Percentiles rank a stretch among this genome's conserved stretches.
phyloP scores from a whole-genome alignment of 2,888 invertebrate genomes.

The Cryptus viduatorius region DNA sequence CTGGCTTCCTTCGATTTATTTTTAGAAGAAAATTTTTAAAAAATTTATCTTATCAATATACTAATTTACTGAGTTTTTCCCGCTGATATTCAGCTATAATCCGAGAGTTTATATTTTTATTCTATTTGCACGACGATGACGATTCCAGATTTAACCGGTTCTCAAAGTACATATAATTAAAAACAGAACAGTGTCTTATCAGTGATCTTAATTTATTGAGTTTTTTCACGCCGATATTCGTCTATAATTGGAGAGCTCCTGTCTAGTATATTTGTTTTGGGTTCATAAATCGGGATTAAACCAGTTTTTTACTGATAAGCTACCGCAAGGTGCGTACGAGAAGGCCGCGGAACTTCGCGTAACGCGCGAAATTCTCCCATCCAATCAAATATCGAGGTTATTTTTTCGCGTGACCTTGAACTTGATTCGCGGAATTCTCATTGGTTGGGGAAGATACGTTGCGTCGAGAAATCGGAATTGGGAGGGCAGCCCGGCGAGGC shows the following conservation, averaged over 20 bases:
- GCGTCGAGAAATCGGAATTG: constrained; percentile 6
- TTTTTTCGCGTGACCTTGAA: too few species aligned
- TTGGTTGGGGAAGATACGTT: constrained; percentile 7
- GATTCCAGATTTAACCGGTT: too few species aligned
- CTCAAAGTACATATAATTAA: background rate
- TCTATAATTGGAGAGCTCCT: background rate
- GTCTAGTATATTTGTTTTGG: background rate
- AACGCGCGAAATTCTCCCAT: too few species aligned
- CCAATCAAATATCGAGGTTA: too few species aligned
- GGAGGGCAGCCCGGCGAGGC: constrained; percentile 37
- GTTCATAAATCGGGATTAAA: background rate
- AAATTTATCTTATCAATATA: background rate
- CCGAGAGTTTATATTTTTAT: too few species aligned
- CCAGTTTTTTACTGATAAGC: background rate
- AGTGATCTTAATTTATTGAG: background rate
- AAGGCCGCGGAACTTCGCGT: background rate
- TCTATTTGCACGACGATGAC: too few species aligned
- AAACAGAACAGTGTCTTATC: background rate
- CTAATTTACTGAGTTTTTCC: background rate
- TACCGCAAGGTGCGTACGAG: background rate
- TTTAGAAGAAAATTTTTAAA: too few species aligned
- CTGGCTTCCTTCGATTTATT: too few species aligned
- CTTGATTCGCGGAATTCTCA: constrained; percentile 6
- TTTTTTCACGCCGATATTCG: background rate
- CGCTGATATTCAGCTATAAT: background rate